Conservation (phyloP, 2,797 vertebrate species). For the Notoglanidium macrostoma region DNA sequence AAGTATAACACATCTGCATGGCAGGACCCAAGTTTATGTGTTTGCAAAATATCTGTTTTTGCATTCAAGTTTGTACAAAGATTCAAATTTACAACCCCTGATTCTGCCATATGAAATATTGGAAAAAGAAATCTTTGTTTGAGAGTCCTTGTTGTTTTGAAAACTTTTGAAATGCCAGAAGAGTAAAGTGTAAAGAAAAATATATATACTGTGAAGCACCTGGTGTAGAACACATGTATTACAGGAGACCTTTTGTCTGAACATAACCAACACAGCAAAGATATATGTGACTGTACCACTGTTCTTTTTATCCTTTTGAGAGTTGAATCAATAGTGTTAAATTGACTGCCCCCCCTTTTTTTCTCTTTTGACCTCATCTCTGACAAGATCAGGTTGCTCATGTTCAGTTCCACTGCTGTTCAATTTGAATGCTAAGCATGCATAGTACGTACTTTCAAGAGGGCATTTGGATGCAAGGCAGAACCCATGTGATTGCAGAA, state of each 20-base stretch:
- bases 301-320: neutral
- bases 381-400: constrained; percentile 17
- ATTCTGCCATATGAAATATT: neutral
- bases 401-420: constrained; percentile 13
- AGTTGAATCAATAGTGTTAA: constrained; percentile 17
- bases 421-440: constrained; percentile 24
- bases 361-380: constrained; percentile 21
- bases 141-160: neutral
- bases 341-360: neutral
- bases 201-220: neutral
- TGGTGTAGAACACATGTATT: neutral
- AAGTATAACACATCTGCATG: neutral
- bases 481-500: neutral
- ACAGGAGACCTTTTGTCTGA: neutral
- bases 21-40: neutral
- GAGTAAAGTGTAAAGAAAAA: neutral
- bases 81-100: neutral
- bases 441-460: constrained; percentile 23
- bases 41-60: neutral
- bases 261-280: neutral
- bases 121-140: neutral
- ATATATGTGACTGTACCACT: neutral
- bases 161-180: neutral
- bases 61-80: neutral
- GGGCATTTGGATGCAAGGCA: constrained; percentile 21